Percentiles rank a stretch among this genome's conserved stretches.
These are phyloP conservation scores for Melinaea menophilus DNA, from an alignment of 2,888 invertebrate species.

Conservation along the genomic window DNA sequence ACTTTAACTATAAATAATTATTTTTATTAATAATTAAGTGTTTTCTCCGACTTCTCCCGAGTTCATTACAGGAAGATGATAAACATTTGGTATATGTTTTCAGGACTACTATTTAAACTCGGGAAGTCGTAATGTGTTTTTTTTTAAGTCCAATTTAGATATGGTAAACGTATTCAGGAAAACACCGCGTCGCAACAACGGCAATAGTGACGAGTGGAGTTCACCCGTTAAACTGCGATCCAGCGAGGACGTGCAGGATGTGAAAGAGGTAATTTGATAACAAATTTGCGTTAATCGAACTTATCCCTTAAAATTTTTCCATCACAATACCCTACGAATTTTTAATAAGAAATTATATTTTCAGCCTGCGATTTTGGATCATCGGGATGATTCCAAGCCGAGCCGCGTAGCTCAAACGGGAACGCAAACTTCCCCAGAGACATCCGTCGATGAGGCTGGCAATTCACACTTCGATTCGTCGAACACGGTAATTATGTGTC, in stretches of 20 bases:
- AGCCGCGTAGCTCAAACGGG: conserved; percentile 78
- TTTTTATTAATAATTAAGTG: background rate
- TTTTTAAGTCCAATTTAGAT: background rate
- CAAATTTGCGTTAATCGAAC: background rate
- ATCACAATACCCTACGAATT: no score
- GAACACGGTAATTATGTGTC: conserved; percentile 14
- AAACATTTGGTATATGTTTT: no score
- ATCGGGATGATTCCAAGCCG: conserved; percentile 32
- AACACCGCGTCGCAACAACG: conserved; percentile 54
- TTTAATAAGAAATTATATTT: background rate
- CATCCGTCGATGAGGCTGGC: conserved; percentile 29
- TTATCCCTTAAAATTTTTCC: no score
- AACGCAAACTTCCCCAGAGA: conserved; percentile 84
- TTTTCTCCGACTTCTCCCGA: background rate
- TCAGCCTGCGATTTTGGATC: conserved; percentile 53
- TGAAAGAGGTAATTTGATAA: conserved; percentile 48
- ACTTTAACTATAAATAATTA: background rate
- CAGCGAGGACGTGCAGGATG: conserved; percentile 56
- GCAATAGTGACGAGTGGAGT: conserved; percentile 65
- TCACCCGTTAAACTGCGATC: conserved; percentile 54
- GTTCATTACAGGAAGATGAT: no score
- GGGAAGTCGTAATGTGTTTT: no score
- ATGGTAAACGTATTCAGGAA: conserved; percentile 41
- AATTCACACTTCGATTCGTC: conserved; percentile 20
- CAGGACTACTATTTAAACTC: no score